Conservation (phyloP, 1,140 invertebrate species). For the Hermatobates lingyangjiaoensis region DNA sequence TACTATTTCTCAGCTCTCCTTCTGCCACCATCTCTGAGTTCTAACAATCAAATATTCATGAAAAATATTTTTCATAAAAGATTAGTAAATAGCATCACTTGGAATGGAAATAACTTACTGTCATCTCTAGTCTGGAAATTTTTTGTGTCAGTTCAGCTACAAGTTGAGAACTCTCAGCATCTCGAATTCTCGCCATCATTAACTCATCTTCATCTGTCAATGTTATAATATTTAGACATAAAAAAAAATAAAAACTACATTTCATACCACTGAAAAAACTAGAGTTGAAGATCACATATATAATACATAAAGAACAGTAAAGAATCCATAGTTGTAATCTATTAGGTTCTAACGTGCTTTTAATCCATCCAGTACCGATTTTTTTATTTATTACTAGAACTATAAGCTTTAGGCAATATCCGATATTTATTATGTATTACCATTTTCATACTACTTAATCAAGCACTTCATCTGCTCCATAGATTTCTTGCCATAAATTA, state of each 20-base stretch:
- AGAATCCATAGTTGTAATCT: too few relatives aligned
- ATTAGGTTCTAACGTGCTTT: too few relatives aligned
- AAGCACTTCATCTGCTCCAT: too few relatives aligned
- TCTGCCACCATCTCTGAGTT: conserved; percentile 82
- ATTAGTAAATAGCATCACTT: not conserved
- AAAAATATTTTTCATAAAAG: not conserved
- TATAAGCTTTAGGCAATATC: too few relatives aligned
- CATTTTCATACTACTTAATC: too few relatives aligned
- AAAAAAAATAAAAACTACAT: not conserved
- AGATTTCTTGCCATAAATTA: too few relatives aligned
- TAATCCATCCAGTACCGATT: too few relatives aligned
- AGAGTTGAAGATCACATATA: too few relatives aligned
- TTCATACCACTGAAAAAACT: not conserved
- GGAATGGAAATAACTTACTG: conserved; percentile 34
- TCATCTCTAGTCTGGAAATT: conserved; percentile 81
- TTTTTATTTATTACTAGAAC: too few relatives aligned
- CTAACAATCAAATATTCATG: conserved; percentile 30
- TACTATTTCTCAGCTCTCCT: conserved; percentile 60
- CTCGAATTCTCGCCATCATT: conserved; percentile 84
- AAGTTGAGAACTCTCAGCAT: conserved; percentile 81
- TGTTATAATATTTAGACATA: conserved; percentile 1
- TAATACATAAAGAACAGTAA: too few relatives aligned
- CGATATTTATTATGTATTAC: too few relatives aligned
- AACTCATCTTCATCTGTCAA: conserved; percentile 70
- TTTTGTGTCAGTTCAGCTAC: conserved; percentile 89